Percentiles rank a stretch among this genome's conserved stretches.
These are phyloP conservation scores for Stegana nigrithorax DNA, from an alignment of 2,888 invertebrate species.

Conservation along the genomic window DNA sequence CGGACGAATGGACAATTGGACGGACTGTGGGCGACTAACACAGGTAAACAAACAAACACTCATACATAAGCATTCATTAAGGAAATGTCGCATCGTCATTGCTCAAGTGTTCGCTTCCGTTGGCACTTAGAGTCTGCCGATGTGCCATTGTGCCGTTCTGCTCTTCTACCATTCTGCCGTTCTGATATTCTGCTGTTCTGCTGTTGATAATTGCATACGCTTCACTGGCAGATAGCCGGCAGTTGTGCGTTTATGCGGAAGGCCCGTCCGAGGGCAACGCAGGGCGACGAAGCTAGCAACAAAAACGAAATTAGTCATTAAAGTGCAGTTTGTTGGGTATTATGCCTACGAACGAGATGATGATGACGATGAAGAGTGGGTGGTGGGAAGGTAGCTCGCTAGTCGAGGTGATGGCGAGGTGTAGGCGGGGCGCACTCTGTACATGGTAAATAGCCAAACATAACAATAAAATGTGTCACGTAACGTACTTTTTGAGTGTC, in stretches of 20 bases:
- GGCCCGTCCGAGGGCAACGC: background rate
- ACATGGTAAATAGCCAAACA: constrained; percentile 20
- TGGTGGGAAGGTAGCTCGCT: constrained; percentile 19
- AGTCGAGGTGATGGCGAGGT: background rate
- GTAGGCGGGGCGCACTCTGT: constrained; percentile 10
- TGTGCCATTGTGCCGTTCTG: too few relatives aligned
- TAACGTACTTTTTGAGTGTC: too few relatives aligned
- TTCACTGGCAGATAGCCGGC: constrained; percentile 17
- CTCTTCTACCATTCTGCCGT: too few relatives aligned
- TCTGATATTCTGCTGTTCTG: too few relatives aligned
- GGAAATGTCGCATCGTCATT: constrained; percentile 61
- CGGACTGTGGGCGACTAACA: background rate
- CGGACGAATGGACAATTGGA: too few relatives aligned
- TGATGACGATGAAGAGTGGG: constrained; percentile 23
- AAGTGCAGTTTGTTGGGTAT: constrained; percentile 49
- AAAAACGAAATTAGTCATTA: constrained; percentile 57
- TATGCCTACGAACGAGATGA: background rate
- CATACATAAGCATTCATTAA: constrained; percentile 48
- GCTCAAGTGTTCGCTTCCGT: constrained; percentile 62
- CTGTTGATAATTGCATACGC: constrained; percentile 40
- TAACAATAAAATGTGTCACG: constrained; percentile 54
- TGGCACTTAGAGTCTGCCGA: constrained; percentile 44
- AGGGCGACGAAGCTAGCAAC: constrained; percentile 21
- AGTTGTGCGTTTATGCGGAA: background rate
- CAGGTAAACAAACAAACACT: background rate